Evolutionary conservation across 2,797 vertebrate genomes (phyloP).

Genomic region (Micropoecilia bifurca): DNA sequence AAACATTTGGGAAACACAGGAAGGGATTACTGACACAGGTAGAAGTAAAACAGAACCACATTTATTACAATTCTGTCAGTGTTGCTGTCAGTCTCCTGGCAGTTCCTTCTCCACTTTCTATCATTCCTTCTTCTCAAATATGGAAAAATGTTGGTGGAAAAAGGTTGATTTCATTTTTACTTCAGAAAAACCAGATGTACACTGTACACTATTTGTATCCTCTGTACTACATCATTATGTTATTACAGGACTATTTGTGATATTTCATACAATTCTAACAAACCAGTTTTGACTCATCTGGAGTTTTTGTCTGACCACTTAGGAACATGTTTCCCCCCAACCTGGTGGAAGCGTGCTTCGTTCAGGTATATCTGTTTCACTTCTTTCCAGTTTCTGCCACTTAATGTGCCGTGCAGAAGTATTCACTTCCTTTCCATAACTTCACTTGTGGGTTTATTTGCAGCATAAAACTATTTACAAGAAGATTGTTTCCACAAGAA

Average conservation of each 20-base stretch:
- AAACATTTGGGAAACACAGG: no score
- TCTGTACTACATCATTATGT: neutral
- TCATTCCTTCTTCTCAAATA: neutral
- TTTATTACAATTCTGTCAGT: neutral
- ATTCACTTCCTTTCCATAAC: neutral
- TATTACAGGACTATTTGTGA: neutral
- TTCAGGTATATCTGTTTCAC: conserved; percentile 86
- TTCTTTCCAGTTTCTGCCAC: neutral
- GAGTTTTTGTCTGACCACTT: conserved; percentile 34
- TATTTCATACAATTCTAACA: neutral
- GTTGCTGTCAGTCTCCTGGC: neutral
- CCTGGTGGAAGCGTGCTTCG: conserved; percentile 96
- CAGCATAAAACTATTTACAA: conserved; percentile 97
- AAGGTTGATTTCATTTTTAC: neutral
- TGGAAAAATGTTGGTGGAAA: neutral
- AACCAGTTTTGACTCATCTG: neutral
- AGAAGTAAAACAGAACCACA: neutral
- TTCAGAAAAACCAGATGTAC: neutral
- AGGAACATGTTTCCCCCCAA: conserved; percentile 99
- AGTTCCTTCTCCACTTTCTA: neutral
- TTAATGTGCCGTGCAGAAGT: neutral
- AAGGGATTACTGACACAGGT: neutral
- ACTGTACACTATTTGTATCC: neutral
- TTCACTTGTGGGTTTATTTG: conserved; percentile 29
- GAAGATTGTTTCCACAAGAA: conserved; percentile 84